Conservation (phyloP, 2,888 invertebrate species). For the Brachynemurus nebulosus region DNA sequence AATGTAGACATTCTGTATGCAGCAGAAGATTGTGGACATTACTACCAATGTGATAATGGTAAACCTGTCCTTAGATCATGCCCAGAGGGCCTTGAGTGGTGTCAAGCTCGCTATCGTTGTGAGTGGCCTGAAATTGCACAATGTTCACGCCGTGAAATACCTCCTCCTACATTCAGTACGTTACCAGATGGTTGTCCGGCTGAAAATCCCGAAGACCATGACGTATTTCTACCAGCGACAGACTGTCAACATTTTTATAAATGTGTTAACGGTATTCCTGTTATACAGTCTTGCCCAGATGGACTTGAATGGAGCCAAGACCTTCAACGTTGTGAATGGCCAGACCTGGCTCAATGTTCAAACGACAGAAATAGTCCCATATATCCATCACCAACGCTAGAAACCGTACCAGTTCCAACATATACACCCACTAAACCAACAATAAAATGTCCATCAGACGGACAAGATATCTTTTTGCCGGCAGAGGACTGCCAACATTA, state of each 20-base stretch:
- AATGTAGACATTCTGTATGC: too few relatives aligned
- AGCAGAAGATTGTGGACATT: too few relatives aligned
- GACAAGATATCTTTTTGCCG: background rate
- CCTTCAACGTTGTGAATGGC: conserved; percentile 4
- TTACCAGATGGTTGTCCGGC: background rate
- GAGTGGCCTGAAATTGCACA: conserved; percentile 7
- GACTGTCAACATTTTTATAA: conserved; percentile 4
- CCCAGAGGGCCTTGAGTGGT: background rate
- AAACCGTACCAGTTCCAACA: background rate
- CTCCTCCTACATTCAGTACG: too few relatives aligned
- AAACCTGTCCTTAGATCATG: too few relatives aligned
- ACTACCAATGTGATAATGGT: too few relatives aligned
- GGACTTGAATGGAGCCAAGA: conserved; percentile 1
- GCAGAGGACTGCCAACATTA: background rate
- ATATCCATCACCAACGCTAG: background rate
- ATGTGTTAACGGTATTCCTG: background rate
- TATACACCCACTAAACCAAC: background rate
- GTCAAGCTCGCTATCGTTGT: background rate
- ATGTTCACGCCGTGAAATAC: background rate
- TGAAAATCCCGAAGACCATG: background rate
- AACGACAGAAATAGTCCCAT: background rate
- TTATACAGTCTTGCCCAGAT: background rate
- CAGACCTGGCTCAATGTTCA: conserved; percentile 4
- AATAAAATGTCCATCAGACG: background rate
- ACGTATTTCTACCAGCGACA: background rate